Evolutionary conservation across 2,888 invertebrate genomes (phyloP), one percentile per base, ranked within the genome.

Genomic region (Linnaemya vulpina): DNA sequence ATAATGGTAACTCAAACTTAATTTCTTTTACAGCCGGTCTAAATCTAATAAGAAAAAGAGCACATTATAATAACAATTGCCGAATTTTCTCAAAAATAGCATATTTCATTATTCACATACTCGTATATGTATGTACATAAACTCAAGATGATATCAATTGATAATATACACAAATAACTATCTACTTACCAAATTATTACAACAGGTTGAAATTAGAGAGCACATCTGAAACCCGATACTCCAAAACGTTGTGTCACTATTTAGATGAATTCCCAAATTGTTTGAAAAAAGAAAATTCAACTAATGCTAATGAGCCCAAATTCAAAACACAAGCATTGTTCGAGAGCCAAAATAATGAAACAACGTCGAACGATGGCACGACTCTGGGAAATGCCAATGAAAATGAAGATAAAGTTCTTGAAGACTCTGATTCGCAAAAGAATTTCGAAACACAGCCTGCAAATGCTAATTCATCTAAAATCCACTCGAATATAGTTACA

Each of bases 191-290:
- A 35, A 25, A 38, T 35, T 38, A 46, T 68, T 82, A 30, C 11
- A 17, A 77, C 25, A 86, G 84, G 20, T 17, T 67, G 11, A 83
- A 80, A 25, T 58, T 80, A 17, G 38, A 65, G 1, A n/a, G 9
- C 10, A 25, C 70, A 35, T n/a, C 65, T 13, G 40, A 25, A 46
- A 30, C 25, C 1, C 79, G 80, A 30, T 74, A 60, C 13, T 62
- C 86, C 1, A 51, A 80, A 40, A 62, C 68, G 1, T 46, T 86
- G 38, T 71, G 79, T 38, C 68, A 74, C 15, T 86, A 80, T 49
- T 67, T 86, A 43, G 80, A 83, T 35, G 84, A 85, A 53, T 85
- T 86, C 77, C 84, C 84, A 20, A 73, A 68, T 22, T 76, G 62
- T 46, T 25, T 49, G 1, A 53, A 83, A 11, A 20, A 55, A 49